A percentile compares a stretch with the other conserved stretches of the same genome.
These are phyloP conservation scores for Denticeps clupeoides DNA, from an alignment of 2,797 vertebrate species.

Conservation along the genomic window DNA sequence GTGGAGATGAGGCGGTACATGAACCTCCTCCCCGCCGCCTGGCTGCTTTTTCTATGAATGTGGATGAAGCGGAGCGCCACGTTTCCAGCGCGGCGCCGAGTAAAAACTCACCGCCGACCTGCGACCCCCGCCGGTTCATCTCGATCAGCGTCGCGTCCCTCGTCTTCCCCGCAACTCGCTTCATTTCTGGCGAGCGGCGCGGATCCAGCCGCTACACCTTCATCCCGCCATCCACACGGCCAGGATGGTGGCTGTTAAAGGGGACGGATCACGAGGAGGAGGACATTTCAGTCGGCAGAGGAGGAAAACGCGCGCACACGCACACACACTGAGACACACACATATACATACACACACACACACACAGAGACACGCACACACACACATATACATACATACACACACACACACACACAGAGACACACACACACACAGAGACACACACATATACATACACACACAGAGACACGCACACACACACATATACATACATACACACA, in stretches of 20 bases:
- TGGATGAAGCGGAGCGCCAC: too few species aligned
- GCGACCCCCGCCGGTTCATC: conserved; percentile 46
- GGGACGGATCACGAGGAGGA: neutral
- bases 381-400: neutral
- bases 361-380: neutral
- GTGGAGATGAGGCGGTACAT: too few species aligned
- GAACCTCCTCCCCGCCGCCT: too few species aligned
- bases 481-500: neutral
- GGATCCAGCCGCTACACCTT: conserved; percentile 17
- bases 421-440: neutral
- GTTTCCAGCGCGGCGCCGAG: too few species aligned
- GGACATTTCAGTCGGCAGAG: neutral
- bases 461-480: neutral
- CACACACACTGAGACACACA: neutral
- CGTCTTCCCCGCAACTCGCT: conserved; percentile 54
- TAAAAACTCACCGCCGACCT: conserved; percentile 43
- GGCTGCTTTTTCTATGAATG: too few species aligned
- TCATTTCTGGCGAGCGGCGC: conserved; percentile 41
- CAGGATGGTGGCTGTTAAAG: neutral
- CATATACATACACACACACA: neutral
- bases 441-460: neutral
- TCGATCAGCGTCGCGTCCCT: conserved; percentile 65
- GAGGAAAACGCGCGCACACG: neutral
- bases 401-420: neutral
- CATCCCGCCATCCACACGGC: neutral